Percentiles rank a stretch among this genome's conserved stretches.
Evolutionary conservation across 2,113 vertebrate species (phyloP).

Genomic region (Semicossyphus pulcher): DNA sequence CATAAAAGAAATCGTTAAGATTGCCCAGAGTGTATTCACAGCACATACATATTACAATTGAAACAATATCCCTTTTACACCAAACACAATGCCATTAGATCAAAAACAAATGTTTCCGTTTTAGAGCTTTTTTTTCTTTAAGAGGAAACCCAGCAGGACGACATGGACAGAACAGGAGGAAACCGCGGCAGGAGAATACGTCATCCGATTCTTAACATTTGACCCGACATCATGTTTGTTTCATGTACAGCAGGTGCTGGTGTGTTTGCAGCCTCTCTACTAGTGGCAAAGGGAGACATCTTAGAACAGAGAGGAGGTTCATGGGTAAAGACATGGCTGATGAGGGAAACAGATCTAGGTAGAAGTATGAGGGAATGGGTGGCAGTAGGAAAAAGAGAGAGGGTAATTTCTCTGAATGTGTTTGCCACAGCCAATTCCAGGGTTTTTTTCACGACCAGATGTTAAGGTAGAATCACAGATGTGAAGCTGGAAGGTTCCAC

Average conservation of each 20-base stretch:
- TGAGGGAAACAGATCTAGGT: neutral
- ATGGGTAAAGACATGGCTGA: neutral
- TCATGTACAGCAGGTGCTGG: conserved; percentile 10
- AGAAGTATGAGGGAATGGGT: conserved; percentile 1
- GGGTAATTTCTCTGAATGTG: neutral
- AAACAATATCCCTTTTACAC: neutral
- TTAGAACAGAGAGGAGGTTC: neutral
- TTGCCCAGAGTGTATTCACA: neutral
- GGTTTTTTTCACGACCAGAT: conserved; percentile 50
- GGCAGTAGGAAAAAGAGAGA: neutral
- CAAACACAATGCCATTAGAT: neutral
- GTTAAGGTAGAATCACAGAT: conserved; percentile 53
- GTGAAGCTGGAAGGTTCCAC: conserved; percentile 50
- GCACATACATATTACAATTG: neutral
- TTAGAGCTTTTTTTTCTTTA: neutral
- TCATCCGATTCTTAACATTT: conserved; percentile 41
- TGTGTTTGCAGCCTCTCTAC: neutral
- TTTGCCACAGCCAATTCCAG: conserved; percentile 4
- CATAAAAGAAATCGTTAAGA: neutral
- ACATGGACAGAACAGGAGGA: conserved; percentile 40
- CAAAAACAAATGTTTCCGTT: neutral
- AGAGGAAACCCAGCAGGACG: conserved; percentile 36
- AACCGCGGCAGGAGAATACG: conserved; percentile 18
- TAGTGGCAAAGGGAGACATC: neutral
- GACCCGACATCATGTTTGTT: conserved; percentile 33